Conservation (phyloP, 2,888 invertebrate genomes). For the Coelinius sp. region DNA sequence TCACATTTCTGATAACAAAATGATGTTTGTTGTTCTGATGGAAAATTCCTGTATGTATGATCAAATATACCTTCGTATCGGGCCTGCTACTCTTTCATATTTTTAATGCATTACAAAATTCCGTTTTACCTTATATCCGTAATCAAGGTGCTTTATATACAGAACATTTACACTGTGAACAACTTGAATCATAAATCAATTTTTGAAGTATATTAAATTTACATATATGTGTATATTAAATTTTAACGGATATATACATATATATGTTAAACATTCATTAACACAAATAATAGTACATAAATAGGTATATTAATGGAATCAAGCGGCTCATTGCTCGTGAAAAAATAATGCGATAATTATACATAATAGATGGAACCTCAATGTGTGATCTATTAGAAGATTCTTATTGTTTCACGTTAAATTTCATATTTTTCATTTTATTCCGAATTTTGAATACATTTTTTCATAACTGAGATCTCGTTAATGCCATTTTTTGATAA, state of each 20-base stretch:
- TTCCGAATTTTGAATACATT: constrained; percentile 21
- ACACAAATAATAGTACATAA: constrained; percentile 50
- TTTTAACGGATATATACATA: constrained; percentile 53
- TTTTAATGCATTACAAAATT: constrained; percentile 51
- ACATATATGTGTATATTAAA: constrained; percentile 57
- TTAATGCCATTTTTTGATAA: constrained; percentile 60
- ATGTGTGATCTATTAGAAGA: constrained; percentile 49
- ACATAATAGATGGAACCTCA: constrained; percentile 52
- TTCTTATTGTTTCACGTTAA: constrained; percentile 26
- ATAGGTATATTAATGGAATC: constrained; percentile 49
- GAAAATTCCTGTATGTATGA: constrained; percentile 1
- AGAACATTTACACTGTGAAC: constrained; percentile 49
- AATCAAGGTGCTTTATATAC: constrained; percentile 64
- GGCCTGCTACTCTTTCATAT: constrained; percentile 56
- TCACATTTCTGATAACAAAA: not conserved
- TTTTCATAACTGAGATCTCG: constrained; percentile 58
- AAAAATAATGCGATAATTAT: constrained; percentile 50
- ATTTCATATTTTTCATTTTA: constrained; percentile 25
- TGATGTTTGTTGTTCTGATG: not conserved
- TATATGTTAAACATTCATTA: constrained; percentile 49
- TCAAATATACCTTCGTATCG: constrained; percentile 27
- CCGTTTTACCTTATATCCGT: constrained; percentile 53
- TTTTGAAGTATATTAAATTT: constrained; percentile 39
- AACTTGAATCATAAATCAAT: constrained; percentile 42
- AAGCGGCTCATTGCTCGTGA: constrained; percentile 50